Base-by-base conservation (phyloP, 2,797 vertebrate species). In the Coccyzus lansbergi region DNA sequence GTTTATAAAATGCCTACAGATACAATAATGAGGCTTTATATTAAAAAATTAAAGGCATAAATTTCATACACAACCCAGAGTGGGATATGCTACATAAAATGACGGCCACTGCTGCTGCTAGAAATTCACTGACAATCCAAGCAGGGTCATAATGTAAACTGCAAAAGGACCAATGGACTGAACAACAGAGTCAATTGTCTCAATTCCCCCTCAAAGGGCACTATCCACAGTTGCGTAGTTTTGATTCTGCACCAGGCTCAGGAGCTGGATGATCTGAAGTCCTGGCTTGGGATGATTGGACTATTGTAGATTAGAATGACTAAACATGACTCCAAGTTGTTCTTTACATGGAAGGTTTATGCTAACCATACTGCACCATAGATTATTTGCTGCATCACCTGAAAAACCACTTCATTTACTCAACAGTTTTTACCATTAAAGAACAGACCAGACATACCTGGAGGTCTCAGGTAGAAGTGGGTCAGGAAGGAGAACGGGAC, bases 31-130 rank as follows among this genome's bases (percentile, higher is more conserved):
- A 80, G 26, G 24, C 21, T 90, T 93, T 85, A 86, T 85, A 88
- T 65, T 77, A 36, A 94, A 92, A 94, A 93, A 88, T 82, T 92
- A 94, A 85, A 96, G 93, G 48, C 82, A 92, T 87, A 92, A 85
- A 95, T 95, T 95, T 89, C 62, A 88, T 81, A 83, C 75, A 75
- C 62, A 89, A 42, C 53, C 86, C 80, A 76, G 80, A 84, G 59
- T 69, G 63, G 77, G 55, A 82, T 79, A 77, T 70, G 64, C 12
- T 84, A 68, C 2, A 4, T 82, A 79, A 84, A 93, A 96, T 59
- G 33, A 87, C 70, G 93, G 46, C 38, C 11, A 5, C 76, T 87
- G 56, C 44, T 80, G 59, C 53, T 82, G 40, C 36, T 86, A 77
- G 75, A 94, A 95, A 94, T 85, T 74, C 81, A 86, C 68, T 77